Conservation (phyloP, 2,797 vertebrate genomes). For the Iguana delicatissima region DNA sequence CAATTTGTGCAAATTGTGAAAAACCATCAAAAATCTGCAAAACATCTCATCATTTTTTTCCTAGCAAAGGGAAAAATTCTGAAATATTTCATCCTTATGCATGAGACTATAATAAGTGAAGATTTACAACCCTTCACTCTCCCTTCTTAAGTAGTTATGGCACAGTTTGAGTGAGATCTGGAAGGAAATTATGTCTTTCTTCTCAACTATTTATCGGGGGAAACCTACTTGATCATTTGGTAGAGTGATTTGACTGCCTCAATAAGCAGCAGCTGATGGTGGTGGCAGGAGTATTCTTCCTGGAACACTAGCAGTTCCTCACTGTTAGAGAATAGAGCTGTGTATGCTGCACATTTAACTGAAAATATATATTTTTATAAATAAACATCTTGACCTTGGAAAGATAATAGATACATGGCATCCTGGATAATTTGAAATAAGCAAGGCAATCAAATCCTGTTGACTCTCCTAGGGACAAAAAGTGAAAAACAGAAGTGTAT, state of each 20-base stretch:
- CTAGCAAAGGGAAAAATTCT: too few relatives aligned
- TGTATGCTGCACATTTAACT: neutral
- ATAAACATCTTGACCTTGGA: neutral
- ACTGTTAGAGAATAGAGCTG: too few relatives aligned
- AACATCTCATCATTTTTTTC: too few relatives aligned
- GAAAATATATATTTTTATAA: neutral
- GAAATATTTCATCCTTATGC: too few relatives aligned
- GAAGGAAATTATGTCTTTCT: neutral
- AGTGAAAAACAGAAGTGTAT: neutral
- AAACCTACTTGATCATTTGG: neutral
- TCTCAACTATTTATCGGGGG: neutral
- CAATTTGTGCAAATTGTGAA: too few relatives aligned
- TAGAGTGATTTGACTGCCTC: too few relatives aligned
- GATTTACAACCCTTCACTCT: neutral
- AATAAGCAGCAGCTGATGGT: too few relatives aligned
- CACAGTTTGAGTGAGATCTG: neutral
- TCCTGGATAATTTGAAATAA: neutral
- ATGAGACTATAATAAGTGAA: too few relatives aligned
- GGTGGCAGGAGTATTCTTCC: too few relatives aligned
- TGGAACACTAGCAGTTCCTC: too few relatives aligned
- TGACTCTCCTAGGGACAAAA: too few relatives aligned
- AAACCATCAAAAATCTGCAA: too few relatives aligned
- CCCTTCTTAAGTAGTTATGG: neutral
- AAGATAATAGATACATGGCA: neutral
- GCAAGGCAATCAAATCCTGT: neutral